Evolutionary conservation across 2,888 invertebrate species (phyloP), one percentile per base, ranked within the genome.

Genomic region (Epistrophe eligans): DNA sequence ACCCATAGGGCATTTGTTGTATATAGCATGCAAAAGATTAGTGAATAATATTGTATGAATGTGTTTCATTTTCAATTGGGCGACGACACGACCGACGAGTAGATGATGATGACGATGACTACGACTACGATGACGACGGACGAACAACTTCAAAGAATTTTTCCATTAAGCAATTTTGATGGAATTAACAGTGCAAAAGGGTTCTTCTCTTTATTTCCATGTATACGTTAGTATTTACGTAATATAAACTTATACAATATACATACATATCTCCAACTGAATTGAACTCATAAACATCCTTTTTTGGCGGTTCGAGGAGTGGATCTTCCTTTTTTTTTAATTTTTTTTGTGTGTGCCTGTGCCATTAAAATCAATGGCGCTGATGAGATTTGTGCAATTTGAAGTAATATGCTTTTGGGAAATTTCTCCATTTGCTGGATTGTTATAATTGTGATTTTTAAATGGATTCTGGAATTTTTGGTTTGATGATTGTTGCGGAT

Each of bases 61-160:
- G 81, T 81, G 83, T 87, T 83, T 79, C 79, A 32, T 48, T 87
- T 83, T 83, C 81, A 64, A 77, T 79, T 77, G 85, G 73, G 57
- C 77, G 28, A 66, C 45, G 4, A 71, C 40, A n/a, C n/a, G n/a
- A n/a, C n/a, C n/a, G n/a, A n/a, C n/a, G n/a, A n/a, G 17, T 71
- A 57, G 32, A 72, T 38, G 66, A 48, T 38, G 67, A 67, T 62
- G 17, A 13, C 13, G 58, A 11, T 38, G 58, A 38, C 13, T 38
- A 38, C 32, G 32, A 35, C 66, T 15, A 72, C 66, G 87, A 38
- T 17, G 32, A 35, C 66, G 19, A 72, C 66, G 87, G 87, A 83
- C 87, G 87, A 87, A 83, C 83, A 79, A 87, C 87, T 87, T 87
- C 87, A 87, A 87, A 87, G 87, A 87, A 87, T 83, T 87, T 87